Conservation (phyloP, 2,888 invertebrate species). For the Meiosimyza platycephala region DNA sequence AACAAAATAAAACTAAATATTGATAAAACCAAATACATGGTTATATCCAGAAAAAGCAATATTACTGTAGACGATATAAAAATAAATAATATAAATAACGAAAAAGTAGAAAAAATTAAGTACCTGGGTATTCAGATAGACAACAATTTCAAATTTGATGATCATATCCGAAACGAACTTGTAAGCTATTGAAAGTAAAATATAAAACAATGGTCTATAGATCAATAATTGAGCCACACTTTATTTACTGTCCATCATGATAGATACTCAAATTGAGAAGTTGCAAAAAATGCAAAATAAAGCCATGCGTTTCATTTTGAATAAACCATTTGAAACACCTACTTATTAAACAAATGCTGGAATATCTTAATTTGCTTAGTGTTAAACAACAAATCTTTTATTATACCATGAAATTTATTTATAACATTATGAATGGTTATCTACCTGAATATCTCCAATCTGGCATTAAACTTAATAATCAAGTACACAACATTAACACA, state of each 20-base stretch:
- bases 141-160: not conserved
- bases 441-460: not conserved
- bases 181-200: not conserved
- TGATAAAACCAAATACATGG: not conserved
- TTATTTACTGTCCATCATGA: not conserved
- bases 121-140: not conserved
- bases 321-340: no score
- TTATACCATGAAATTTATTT: conserved; percentile 1
- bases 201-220: not conserved
- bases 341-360: not conserved
- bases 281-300: not conserved
- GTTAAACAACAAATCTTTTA: not conserved
- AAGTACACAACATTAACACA: not conserved
- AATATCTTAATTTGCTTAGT: not conserved
- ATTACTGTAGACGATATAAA: not conserved
- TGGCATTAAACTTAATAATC: not conserved
- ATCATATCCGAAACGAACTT: not conserved
- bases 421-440: not conserved
- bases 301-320: no score
- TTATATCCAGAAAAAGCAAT: not conserved
- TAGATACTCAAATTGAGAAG: not conserved
- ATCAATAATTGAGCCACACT: no score
- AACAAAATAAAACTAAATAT: not conserved
- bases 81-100: not conserved
- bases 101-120: not conserved